Percentiles rank a stretch among this genome's conserved stretches.
phyloP scores from a whole-genome alignment of 2,797 vertebrate species.

The Hyperoplus lanceolatus region DNA sequence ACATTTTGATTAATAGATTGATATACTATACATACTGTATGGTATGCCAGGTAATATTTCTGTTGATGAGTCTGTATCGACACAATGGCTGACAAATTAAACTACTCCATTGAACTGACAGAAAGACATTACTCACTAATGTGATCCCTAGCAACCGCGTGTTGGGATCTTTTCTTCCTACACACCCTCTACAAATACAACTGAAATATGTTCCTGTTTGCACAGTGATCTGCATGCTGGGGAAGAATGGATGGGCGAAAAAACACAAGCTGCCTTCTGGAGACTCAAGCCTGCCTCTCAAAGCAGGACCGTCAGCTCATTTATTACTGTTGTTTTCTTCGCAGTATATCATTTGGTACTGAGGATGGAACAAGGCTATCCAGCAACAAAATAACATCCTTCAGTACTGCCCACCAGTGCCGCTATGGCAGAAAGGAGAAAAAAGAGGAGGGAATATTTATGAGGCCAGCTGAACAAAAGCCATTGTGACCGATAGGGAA shows the following conservation, averaged over 20 bases:
- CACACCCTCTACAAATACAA: conserved; percentile 62
- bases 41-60: not conserved
- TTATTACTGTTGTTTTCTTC: conserved; percentile 28
- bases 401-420: conserved; percentile 27
- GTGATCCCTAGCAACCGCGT: conserved; percentile 54
- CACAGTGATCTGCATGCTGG: conserved; percentile 22
- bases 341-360: conserved; percentile 10
- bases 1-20: not conserved
- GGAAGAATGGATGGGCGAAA: conserved; percentile 27
- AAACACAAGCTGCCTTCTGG: conserved; percentile 26
- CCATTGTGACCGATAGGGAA: conserved; percentile 63
- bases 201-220: conserved; percentile 62
- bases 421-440: conserved; percentile 21
- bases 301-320: not conserved
- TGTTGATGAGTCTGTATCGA: not conserved
- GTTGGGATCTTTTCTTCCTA: conserved; percentile 11
- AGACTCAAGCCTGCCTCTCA: not conserved
- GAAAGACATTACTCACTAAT: conserved; percentile 22
- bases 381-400: conserved; percentile 19
- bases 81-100: conserved; percentile 6
- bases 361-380: conserved; percentile 15
- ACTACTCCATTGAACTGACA: conserved; percentile 10
- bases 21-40: not conserved
- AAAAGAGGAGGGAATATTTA: conserved; percentile 39
- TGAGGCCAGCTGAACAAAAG: conserved; percentile 69